phyloP scores from a whole-genome alignment of 2,797 vertebrate genomes.

The Amniataba percoides region DNA sequence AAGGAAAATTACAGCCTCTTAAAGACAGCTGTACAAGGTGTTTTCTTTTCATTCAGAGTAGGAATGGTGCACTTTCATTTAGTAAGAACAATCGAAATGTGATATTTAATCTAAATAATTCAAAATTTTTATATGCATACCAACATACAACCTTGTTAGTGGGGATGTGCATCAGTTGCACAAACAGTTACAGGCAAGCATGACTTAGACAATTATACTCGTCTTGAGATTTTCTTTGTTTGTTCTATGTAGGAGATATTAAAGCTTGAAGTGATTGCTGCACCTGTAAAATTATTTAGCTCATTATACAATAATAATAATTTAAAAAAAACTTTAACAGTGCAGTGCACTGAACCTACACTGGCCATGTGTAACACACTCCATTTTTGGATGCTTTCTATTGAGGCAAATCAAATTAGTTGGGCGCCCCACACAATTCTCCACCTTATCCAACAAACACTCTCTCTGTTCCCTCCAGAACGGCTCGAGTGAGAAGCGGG shows the following conservation, averaged over 20 bases:
- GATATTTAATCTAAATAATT: slow-evolving; percentile 1
- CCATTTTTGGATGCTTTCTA: neutral
- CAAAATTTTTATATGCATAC: neutral
- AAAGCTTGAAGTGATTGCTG: neutral
- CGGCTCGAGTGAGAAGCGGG: slow-evolving; percentile 96
- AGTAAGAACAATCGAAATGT: neutral
- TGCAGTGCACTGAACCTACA: neutral
- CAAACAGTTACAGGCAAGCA: neutral
- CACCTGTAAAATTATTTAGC: neutral
- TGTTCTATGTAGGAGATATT: neutral
- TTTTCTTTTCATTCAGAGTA: neutral
- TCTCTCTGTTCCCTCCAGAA: slow-evolving; percentile 83
- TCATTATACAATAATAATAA: neutral
- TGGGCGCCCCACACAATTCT: neutral
- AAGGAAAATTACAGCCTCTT: neutral
- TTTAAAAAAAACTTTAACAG: no score
- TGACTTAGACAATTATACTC: neutral
- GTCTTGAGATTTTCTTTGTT: neutral
- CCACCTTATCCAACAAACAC: neutral
- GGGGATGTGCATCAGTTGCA: neutral
- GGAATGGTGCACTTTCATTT: neutral
- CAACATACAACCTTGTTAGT: neutral
- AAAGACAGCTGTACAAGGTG: neutral
- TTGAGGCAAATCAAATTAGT: neutral
- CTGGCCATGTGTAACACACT: neutral